Percentiles rank a stretch among this genome's conserved stretches.
phyloP scores from a whole-genome alignment of 2,797 vertebrate species.

The Steatocranus sp. region DNA sequence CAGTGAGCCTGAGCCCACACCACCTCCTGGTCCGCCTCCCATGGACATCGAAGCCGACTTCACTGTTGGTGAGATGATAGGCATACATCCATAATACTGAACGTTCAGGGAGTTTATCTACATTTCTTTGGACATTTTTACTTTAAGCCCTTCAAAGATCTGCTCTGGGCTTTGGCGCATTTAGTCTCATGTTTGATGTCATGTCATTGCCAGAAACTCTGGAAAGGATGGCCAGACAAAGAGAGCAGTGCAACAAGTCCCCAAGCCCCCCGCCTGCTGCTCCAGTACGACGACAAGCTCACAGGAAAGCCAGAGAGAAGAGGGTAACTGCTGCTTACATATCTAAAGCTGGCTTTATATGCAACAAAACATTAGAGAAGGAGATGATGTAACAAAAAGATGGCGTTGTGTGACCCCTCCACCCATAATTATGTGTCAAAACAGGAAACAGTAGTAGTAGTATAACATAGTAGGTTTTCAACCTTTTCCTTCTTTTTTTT shows the following conservation, averaged over 20 bases:
- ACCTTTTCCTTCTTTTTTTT: neutral
- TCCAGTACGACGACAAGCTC: conserved; percentile 54
- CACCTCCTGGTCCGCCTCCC: conserved; percentile 26
- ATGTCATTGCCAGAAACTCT: conserved; percentile 39
- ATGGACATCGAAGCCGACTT: conserved; percentile 93
- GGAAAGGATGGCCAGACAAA: conserved; percentile 41
- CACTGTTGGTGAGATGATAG: conserved; percentile 78
- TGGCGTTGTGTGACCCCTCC: fast-evolving
- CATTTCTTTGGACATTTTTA: neutral
- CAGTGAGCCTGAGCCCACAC: conserved; percentile 38
- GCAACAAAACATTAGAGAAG: neutral
- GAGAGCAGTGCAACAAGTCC: neutral
- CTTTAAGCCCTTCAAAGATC: neutral
- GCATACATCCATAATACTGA: fast-evolving
- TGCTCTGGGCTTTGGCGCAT: fast-evolving
- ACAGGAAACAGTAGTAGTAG: neutral
- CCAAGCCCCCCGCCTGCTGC: neutral
- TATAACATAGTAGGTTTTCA: neutral
- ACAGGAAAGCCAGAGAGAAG: conserved; percentile 85
- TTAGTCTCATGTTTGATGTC: neutral
- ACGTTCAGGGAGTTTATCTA: neutral
- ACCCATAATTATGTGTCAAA: neutral
- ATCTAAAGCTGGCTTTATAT: neutral
- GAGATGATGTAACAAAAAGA: fast-evolving
- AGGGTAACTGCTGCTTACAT: conserved; percentile 67